These are phyloP conservation scores for Pantherophis guttatus DNA, from an alignment of 2,113 vertebrate species.

Conservation along the genomic window DNA sequence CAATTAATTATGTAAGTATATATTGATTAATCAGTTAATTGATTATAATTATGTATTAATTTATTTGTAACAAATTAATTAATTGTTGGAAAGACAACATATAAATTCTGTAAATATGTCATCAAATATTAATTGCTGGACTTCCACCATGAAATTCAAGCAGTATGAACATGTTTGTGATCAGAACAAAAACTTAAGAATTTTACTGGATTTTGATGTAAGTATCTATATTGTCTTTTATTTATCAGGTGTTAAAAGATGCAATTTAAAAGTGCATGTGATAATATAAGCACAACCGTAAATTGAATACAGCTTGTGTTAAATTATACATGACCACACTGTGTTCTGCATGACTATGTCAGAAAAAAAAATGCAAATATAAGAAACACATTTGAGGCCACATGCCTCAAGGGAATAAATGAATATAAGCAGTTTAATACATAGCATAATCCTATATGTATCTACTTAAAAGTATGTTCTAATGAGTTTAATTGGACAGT, in stretches of 20 bases:
- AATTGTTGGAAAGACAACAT: neutral
- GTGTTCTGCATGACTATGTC: neutral
- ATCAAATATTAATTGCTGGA: constrained; percentile 25
- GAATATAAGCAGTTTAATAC: neutral
- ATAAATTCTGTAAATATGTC: constrained; percentile 14
- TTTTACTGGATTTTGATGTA: constrained; percentile 14
- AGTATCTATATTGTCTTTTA: constrained; percentile 2
- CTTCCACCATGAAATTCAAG: constrained; percentile 1
- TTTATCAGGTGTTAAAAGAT: neutral
- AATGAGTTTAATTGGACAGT: neutral
- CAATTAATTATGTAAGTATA: constrained; percentile 38
- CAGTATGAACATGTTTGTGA: constrained; percentile 3
- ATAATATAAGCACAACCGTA: neutral
- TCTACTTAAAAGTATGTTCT: neutral
- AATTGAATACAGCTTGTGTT: neutral
- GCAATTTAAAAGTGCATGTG: neutral
- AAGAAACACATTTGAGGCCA: neutral
- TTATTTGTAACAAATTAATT: neutral
- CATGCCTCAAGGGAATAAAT: neutral
- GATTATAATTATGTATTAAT: neutral
- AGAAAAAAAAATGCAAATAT: neutral
- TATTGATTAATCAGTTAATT: neutral
- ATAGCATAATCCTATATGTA: neutral
- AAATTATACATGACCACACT: neutral
- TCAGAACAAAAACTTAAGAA: constrained; percentile 10